Base-by-base conservation (phyloP, 2,797 vertebrate species). In the Halcyon smyrnensis region DNA sequence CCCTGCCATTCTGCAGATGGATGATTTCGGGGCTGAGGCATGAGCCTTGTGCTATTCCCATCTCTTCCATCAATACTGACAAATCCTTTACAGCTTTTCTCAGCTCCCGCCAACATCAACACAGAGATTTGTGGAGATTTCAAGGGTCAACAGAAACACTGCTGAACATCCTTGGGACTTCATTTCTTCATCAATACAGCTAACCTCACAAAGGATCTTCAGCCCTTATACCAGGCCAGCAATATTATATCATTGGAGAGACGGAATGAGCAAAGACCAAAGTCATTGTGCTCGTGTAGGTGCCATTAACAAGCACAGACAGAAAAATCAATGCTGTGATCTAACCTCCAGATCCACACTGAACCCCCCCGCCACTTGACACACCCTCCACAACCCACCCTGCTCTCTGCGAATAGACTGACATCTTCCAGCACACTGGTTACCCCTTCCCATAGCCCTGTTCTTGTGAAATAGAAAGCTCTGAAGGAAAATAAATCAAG, bases 251-350 rank as follows among this genome's bases (percentile, higher is more conserved):
- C 93, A 92, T 62, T 50, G 54, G 82, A 88, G 62, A 65, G 82
- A 12, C 27, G 50, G 65, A 62, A 75, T 4, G 45, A 94, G 81
- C 91, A 92, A 83, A 94, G 64, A 57, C 71, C 71, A 30, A 84
- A 92, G 71, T 32, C 84, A 62, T 80, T 53, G 4, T 9, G 17
- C 34, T 62, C 62, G 2, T 41, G 3, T 34, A 87, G 84, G 79
- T 86, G 76, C 57, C 76, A 81, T 94, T 95, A 92, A 84, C 71
- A 91, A 92, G 65, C 62, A 50, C 53, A 76, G 87, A 75, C 54
- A 76, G 39, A 84, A 92, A 91, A 94, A 89, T 93, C 92, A 79
- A 87, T 95, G 94, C 32, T 3, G 19, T 59, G 63, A 85, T 93
- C 65, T 62, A 62, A 78, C 54, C n/a, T 86, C n/a, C 76, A 79